Evolutionary conservation across 1,140 invertebrate genomes (phyloP), one percentile per base, ranked within the genome.

Genomic region (Trichonephila clavipes): DNA sequence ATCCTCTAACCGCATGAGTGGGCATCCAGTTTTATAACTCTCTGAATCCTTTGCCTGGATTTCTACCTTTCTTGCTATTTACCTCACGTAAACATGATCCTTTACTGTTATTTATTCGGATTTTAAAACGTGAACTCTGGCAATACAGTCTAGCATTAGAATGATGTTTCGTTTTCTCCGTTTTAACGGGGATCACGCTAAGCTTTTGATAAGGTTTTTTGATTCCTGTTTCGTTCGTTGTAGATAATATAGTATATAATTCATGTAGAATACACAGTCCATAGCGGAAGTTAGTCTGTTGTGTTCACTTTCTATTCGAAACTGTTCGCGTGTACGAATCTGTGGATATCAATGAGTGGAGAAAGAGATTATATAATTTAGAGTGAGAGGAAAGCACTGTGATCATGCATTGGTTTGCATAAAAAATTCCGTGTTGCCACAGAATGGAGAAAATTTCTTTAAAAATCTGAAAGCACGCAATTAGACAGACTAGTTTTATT

Each of bases 1-100:
- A 90, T 90, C 77, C 77, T 90, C 44, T 81, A 21, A 24, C 10
- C 66, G 88, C 88, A 89, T 89, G 88, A 89, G 66, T 72, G 88
- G 72, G 5, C 85, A 87, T 8, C 24, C 5, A 6, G 5, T 40
- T 24, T 51, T 85, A 16, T n/a, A 58, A 51, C 34, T 77, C 34
- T 24, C 72, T 51, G 51, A 51, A 51, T 51, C 58, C 5, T 18
- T 64, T 16, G 51, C 24, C 58, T 69, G n/a, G 24, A 85, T 72
- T 44, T 72, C 40, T 89, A 8, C 62, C n/a, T 34, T 58, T 72
- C 24, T 89, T 89, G 21, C 72, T n/a, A 89, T 89, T 21, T 58
- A 21, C 2, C 66, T 28, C 88, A 72, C 88, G 88, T 89, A 5
- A 62, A 58, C 88, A 72, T 21, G 64, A 66, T 72, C 64, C 88